Percentiles rank a stretch among this genome's conserved stretches.
Evolutionary conservation across 2,113 vertebrate species (phyloP).

Genomic region (Plectropomus leopardus): DNA sequence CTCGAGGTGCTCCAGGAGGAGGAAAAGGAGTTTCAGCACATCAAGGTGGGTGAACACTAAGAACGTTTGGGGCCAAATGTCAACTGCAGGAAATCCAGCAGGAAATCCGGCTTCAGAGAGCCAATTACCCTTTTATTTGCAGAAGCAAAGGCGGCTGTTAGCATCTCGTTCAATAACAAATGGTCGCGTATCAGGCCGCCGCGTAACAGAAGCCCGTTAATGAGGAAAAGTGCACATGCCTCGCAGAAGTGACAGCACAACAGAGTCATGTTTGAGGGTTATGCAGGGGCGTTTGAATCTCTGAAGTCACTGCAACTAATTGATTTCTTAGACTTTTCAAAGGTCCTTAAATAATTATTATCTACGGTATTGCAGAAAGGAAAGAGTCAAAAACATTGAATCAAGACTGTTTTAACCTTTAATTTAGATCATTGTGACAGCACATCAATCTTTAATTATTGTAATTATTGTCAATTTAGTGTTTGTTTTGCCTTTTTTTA

Average conservation of each 20-base stretch:
- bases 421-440: too few relatives aligned
- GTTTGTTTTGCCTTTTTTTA: too few relatives aligned
- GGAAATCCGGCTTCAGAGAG: not conserved
- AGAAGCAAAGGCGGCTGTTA: not conserved
- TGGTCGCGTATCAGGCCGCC: not conserved
- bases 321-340: too few relatives aligned
- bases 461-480: too few relatives aligned
- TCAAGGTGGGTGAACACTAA: constrained; percentile 7
- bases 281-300: too few relatives aligned
- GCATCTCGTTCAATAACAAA: not conserved
- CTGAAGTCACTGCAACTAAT: too few relatives aligned
- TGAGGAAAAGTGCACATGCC: not conserved
- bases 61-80: not conserved
- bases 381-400: not conserved
- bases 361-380: too few relatives aligned
- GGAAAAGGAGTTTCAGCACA: constrained; percentile 16
- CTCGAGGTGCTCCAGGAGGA: not conserved
- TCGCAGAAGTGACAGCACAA: not conserved
- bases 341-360: too few relatives aligned
- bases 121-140: not conserved
- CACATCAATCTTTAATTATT: too few relatives aligned
- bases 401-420: too few relatives aligned
- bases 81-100: not conserved
- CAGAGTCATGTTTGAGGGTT: too few relatives aligned
- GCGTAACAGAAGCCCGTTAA: not conserved